phyloP scores from a whole-genome alignment of 1,140 invertebrate species.

The Cepaea nemoralis region DNA sequence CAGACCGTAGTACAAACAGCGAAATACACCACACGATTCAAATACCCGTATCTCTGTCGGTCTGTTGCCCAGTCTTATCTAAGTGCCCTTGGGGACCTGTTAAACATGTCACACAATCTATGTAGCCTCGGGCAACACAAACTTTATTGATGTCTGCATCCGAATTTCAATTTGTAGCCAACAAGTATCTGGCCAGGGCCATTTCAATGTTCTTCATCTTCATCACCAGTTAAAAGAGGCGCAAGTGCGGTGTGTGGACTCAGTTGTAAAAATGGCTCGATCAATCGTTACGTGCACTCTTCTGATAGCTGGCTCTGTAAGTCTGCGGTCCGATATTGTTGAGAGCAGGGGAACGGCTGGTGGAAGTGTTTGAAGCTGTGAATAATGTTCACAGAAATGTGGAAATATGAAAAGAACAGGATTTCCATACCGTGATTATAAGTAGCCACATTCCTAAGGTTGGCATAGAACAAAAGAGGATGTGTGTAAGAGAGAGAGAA shows the following conservation, averaged over 20 bases:
- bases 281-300: not conserved
- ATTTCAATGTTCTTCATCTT: conserved; percentile 14
- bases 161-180: not conserved
- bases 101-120: not conserved
- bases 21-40: too few relatives aligned
- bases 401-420: not conserved
- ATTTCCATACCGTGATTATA: not conserved
- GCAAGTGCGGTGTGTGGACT: not conserved
- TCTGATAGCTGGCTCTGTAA: not conserved
- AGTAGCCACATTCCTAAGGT: too few relatives aligned
- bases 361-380: not conserved
- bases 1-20: too few relatives aligned
- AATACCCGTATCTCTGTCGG: too few relatives aligned
- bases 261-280: not conserved
- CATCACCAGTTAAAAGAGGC: not conserved
- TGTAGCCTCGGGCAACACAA: not conserved
- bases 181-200: not conserved
- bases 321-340: not conserved
- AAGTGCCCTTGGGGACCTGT: too few relatives aligned
- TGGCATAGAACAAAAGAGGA: too few relatives aligned
- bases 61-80: too few relatives aligned
- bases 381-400: not conserved
- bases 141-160: not conserved
- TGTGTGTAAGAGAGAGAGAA: too few relatives aligned
- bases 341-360: not conserved